Base-by-base conservation (phyloP, 2,113 vertebrate genomes). In the Oenanthe oenanthe region DNA sequence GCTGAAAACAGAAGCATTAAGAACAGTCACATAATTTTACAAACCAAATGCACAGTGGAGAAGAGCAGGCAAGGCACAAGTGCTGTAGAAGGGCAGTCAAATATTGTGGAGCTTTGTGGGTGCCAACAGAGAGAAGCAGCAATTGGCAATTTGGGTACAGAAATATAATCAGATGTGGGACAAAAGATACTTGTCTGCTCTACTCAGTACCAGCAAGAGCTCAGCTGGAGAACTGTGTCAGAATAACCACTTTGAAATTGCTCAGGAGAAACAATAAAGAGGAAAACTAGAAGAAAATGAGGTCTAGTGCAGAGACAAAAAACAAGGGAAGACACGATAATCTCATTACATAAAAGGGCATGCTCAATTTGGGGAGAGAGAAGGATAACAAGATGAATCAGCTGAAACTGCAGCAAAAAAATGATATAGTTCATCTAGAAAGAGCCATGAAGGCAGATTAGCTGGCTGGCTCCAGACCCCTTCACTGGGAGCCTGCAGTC, bases 1-100 rank as follows among this genome's bases (percentile, higher is more conserved):
- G 97, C 99, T 99, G 98, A 93, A 98, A 99, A 98, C 96, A 98
- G 92, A 98, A 93, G 90, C 13, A 96, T 67, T 93, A 54, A 97
- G 47, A 88, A 95, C 6, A 93, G 91, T 91, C 85, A 96, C 67
- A 88, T 42, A 79, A 82, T 79, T 88, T 95, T 36, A 86, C 72
- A 89, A 84, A 89, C 21, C 47, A 71, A 92, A 91, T 0, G 63
- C 62, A 80, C 32, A 20, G 67, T 1, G 43, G 83, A 62, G 76
- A 88, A 80, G 63, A 83, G 75, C 72, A 77, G 83, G 65, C 51
- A 91, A 86, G 40, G 80, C 79, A 63, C 38, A n/a, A 76, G 32
- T 29, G 56, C n/a, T 34, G 42, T 8, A 43, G 48, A 34, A 48
- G 21, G 70, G 81, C 53, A 58, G 60, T 0, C 13, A 54, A 70